These are phyloP conservation scores for Phymastichus coffea DNA, from an alignment of 1,140 invertebrate species.

Conservation along the genomic window DNA sequence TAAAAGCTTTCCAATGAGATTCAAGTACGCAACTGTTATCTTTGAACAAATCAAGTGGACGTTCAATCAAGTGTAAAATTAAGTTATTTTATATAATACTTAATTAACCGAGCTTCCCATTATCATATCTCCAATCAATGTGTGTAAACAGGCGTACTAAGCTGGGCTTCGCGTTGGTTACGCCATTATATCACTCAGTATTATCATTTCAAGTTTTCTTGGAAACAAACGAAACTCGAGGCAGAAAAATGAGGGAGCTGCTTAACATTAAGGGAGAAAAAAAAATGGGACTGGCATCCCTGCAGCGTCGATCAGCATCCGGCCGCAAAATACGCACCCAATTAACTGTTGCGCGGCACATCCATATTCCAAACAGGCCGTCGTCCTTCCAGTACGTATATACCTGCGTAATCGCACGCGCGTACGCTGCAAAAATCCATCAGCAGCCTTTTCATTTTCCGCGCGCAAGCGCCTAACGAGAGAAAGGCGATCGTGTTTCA, in stretches of 20 bases:
- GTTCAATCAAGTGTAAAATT: too few species aligned
- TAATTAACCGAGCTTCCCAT: too few species aligned
- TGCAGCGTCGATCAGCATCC: neutral
- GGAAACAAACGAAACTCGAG: neutral
- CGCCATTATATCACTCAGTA: neutral
- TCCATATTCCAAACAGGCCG: neutral
- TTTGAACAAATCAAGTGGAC: too few species aligned
- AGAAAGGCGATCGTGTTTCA: conserved; percentile 53
- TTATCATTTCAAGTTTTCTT: conserved; percentile 11
- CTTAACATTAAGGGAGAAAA: neutral
- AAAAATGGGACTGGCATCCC: conserved; percentile 6
- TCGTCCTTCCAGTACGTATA: conserved; percentile 11
- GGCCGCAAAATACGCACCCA: neutral
- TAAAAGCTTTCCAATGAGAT: too few species aligned
- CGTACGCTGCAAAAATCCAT: too few species aligned
- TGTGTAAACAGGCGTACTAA: too few species aligned
- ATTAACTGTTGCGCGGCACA: too few species aligned
- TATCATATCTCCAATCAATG: too few species aligned
- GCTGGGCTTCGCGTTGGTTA: too few species aligned
- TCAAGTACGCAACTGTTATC: too few species aligned
- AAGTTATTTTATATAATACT: too few species aligned
- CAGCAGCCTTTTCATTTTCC: neutral
- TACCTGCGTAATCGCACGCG: neutral
- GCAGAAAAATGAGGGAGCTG: neutral
- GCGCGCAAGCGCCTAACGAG: conserved; percentile 39